These are phyloP conservation scores for Aphaenogaster ashmeadi DNA, from an alignment of 1,140 invertebrate species.

Conservation along the genomic window DNA sequence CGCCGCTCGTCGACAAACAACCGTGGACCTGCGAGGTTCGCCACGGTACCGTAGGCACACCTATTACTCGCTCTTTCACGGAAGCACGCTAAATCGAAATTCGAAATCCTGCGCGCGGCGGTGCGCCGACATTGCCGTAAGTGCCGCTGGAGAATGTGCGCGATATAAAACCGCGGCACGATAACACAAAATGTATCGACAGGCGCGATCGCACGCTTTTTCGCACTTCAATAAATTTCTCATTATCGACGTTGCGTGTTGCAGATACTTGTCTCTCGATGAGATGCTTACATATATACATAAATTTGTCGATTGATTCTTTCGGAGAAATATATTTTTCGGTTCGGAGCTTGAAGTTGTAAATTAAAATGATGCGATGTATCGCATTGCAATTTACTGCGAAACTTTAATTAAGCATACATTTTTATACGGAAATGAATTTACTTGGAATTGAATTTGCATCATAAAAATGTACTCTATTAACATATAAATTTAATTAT, in stretches of 20 bases:
- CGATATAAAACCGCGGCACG: slow-evolving; percentile 37
- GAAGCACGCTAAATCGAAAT: slow-evolving; percentile 71
- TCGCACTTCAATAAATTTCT: slow-evolving; percentile 55
- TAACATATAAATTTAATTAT: not conserved
- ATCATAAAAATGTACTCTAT: not conserved
- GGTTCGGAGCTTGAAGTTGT: not conserved
- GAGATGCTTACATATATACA: not conserved
- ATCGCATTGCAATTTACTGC: too few species aligned
- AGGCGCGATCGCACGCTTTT: slow-evolving; percentile 34
- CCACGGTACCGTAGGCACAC: slow-evolving; percentile 21
- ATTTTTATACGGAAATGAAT: not conserved
- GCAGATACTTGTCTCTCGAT: not conserved
- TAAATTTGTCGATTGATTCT: not conserved
- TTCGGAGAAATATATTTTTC: not conserved
- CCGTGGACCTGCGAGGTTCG: slow-evolving; percentile 47
- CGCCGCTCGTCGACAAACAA: slow-evolving; percentile 71
- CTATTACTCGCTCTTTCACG: slow-evolving; percentile 55
- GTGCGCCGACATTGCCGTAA: slow-evolving; percentile 11
- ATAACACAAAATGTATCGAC: slow-evolving; percentile 57
- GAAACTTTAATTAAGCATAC: not conserved
- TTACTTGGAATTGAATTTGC: not conserved
- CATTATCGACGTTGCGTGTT: slow-evolving; percentile 36
- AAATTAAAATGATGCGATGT: not conserved
- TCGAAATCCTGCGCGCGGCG: slow-evolving; percentile 55
- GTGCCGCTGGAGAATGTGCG: slow-evolving; percentile 37